These are phyloP conservation scores for Drosophila eugracilis DNA, from an alignment of 1,140 invertebrate genomes.

Conservation along the genomic window DNA sequence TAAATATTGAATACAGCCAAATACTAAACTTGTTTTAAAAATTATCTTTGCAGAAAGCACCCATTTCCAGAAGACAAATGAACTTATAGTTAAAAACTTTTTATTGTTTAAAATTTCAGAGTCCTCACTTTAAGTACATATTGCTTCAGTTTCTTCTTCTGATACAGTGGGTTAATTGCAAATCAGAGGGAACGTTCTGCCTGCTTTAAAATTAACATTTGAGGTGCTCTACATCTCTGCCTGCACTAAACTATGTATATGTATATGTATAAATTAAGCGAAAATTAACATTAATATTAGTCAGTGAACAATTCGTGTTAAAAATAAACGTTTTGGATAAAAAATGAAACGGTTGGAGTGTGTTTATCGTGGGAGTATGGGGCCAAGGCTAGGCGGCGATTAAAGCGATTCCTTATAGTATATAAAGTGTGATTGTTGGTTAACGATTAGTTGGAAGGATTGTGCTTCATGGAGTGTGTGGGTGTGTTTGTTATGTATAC, in stretches of 20 bases:
- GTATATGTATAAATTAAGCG: slow-evolving; percentile 55
- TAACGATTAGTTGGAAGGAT: slow-evolving; percentile 42
- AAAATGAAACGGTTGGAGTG: slow-evolving; percentile 33
- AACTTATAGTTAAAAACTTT: slow-evolving; percentile 65
- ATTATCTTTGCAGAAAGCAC: neutral
- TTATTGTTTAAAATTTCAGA: slow-evolving; percentile 73
- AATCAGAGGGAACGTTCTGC: slow-evolving; percentile 34
- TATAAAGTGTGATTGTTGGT: slow-evolving; percentile 37
- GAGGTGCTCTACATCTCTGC: slow-evolving; percentile 30
- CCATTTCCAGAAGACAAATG: neutral
- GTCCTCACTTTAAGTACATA: slow-evolving; percentile 73
- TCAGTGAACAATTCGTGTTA: slow-evolving; percentile 41
- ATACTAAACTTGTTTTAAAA: neutral
- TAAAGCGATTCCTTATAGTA: slow-evolving; percentile 50
- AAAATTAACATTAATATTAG: slow-evolving; percentile 53
- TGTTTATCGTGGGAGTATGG: slow-evolving; percentile 32
- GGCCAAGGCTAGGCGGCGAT: slow-evolving; percentile 72
- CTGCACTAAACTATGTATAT: slow-evolving; percentile 56
- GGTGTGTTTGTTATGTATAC: slow-evolving; percentile 20
- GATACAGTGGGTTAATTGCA: slow-evolving; percentile 38
- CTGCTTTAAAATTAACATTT: slow-evolving; percentile 35
- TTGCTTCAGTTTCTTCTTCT: slow-evolving; percentile 47
- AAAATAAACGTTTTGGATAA: slow-evolving; percentile 44
- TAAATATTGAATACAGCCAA: too few relatives aligned
- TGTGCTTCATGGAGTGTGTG: slow-evolving; percentile 47